Base-by-base conservation (phyloP, 2,797 vertebrate species). In the Remorina albescens region DNA sequence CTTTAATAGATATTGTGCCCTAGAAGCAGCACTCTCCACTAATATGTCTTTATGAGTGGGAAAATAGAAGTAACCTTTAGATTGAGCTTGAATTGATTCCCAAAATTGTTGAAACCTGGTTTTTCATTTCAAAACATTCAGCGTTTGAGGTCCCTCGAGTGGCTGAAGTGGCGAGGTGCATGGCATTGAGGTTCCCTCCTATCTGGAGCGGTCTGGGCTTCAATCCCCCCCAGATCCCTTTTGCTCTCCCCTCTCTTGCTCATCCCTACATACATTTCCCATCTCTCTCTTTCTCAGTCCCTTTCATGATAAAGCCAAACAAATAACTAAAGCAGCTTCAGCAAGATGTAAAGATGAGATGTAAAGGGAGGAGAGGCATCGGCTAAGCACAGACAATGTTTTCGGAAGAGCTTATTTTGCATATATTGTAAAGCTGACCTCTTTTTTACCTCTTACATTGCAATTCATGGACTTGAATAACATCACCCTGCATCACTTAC, bases 391-490 rank as follows among this genome's bases (percentile, higher is more conserved):
- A 49, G 32, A 56, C 53, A 28, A 80, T 37, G 53, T 47, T 28
- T 59, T 44, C 39, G 51, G 49, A 16, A 42, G n/a, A 64, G 51
- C 4, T 25, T 55, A 42, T 60, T 78, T 67, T 63, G 25, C 54
- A 60, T 16, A 50, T 63, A 50, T 26, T 41, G 26, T 46, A 10
- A n/a, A 21, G 28, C 28, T 51, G 39, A 56, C 69, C 36, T 67
- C 18, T 67, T 63, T n/a, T 56, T 77, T 42, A 58, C 28, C 42
- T 51, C 37, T 21, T 23, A 15, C 34, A 50, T 63, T 55, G 41
- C 73, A 42, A n/a, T 50, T 72, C 19, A 59, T 37, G 54, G 8
- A 60, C 61, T 74, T 62, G 46, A 64, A 63, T 34, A 42, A 54
- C 44, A 10, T 49, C 18, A 13, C 21, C 62, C 57, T 36, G 25